Evolutionary conservation across 2,888 invertebrate species (phyloP).

Genomic region (Oxytorus armatus): DNA sequence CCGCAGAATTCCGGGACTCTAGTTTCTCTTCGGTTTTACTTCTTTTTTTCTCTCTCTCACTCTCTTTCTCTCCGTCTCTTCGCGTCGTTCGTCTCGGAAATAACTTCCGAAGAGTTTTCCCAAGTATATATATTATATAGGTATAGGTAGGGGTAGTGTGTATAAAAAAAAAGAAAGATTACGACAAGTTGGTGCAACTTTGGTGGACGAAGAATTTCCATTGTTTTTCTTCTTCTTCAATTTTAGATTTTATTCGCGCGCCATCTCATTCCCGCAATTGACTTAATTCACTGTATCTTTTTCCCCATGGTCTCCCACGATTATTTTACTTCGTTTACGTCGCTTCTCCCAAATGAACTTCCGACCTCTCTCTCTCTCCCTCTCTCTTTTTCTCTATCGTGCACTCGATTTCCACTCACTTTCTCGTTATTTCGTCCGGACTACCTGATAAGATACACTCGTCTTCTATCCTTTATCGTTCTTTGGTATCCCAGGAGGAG

Average conservation of each 20-base stretch:
- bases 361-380: constrained; percentile 52
- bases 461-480: constrained; percentile 62
- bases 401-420: constrained; percentile 51
- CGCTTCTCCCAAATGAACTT: constrained; percentile 56
- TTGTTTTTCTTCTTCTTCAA: constrained; percentile 41
- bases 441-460: constrained; percentile 65
- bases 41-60: constrained; percentile 14
- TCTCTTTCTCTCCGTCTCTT: constrained; percentile 27
- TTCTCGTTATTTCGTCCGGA: constrained; percentile 64
- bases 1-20: constrained; percentile 30
- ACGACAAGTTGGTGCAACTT: constrained; percentile 49
- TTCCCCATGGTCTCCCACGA: constrained; percentile 29
- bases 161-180: constrained; percentile 1
- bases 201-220: constrained; percentile 27
- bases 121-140: constrained; percentile 33
- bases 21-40: constrained; percentile 42
- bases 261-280: constrained; percentile 64
- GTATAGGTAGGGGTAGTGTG: neutral
- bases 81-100: constrained; percentile 57
- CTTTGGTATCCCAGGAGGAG: constrained; percentile 57
- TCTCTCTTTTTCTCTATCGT: constrained; percentile 26
- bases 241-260: constrained; percentile 34
- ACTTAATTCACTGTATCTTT: constrained; percentile 64
- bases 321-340: constrained; percentile 40
- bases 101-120: constrained; percentile 60